These are phyloP conservation scores for Drosophila guanche DNA, from an alignment of 1,140 invertebrate genomes.

Conservation along the genomic window DNA sequence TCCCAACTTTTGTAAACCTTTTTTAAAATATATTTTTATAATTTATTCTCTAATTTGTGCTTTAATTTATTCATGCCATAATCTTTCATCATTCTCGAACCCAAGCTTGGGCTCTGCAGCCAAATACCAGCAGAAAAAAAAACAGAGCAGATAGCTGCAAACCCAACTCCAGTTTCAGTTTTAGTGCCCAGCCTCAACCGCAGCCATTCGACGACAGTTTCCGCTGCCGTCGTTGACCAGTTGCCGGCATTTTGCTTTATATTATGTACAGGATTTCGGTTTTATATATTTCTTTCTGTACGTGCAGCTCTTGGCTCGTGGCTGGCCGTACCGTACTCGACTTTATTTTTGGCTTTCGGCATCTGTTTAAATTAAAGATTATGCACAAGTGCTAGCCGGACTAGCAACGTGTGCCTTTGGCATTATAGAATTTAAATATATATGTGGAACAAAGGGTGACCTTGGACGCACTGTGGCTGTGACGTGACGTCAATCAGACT, in stretches of 20 bases:
- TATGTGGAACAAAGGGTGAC: constrained; percentile 33
- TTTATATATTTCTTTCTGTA: constrained; percentile 51
- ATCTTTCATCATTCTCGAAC: background rate
- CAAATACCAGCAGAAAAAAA: background rate
- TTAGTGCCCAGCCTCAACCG: background rate
- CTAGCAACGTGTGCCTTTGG: constrained; percentile 11
- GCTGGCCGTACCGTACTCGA: constrained; percentile 28
- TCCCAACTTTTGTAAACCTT: too few relatives aligned
- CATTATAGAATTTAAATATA: constrained; percentile 74
- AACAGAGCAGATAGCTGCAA: background rate
- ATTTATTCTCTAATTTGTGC: too few relatives aligned
- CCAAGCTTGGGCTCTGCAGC: too few relatives aligned
- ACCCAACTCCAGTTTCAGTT: too few relatives aligned
- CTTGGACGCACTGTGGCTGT: constrained; percentile 53
- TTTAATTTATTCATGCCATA: constrained; percentile 8
- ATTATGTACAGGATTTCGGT: constrained; percentile 26
- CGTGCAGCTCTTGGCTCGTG: constrained; percentile 58
- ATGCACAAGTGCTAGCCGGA: constrained; percentile 57
- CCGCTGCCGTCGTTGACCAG: constrained; percentile 26
- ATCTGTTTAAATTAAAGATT: constrained; percentile 81
- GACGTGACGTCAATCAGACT: constrained; percentile 43
- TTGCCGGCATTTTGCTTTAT: constrained; percentile 31
- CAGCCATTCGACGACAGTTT: constrained; percentile 41
- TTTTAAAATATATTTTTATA: too few relatives aligned
- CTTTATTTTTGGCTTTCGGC: constrained; percentile 72